phyloP scores from a whole-genome alignment of 2,113 vertebrate genomes.

The Colaptes auratus region DNA sequence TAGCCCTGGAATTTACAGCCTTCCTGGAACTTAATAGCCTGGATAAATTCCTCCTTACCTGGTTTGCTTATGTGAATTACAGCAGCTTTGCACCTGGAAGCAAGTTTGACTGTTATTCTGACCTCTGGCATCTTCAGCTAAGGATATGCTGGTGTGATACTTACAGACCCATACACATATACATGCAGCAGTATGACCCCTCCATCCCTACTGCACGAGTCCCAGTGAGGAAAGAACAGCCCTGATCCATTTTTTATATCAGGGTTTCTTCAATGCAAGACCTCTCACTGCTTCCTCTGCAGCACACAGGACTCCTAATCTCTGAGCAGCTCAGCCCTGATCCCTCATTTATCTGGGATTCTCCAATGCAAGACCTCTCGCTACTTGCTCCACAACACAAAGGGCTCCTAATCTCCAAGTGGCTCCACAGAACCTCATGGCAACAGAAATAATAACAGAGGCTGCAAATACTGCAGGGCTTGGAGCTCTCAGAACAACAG shows the following conservation, averaged over 20 bases:
- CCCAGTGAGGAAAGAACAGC: not conserved
- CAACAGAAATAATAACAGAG: not conserved
- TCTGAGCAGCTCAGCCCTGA: not conserved
- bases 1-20: slow-evolving; percentile 57
- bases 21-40: slow-evolving; percentile 55
- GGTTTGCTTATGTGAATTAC: slow-evolving; percentile 55
- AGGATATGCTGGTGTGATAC: not conserved
- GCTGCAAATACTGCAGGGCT: not conserved
- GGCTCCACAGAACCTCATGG: not conserved
- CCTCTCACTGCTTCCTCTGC: not conserved
- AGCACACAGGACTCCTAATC: not conserved
- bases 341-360: not conserved
- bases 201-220: not conserved
- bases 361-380: not conserved
- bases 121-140: not conserved
- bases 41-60: slow-evolving; percentile 58
- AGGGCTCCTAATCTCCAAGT: not conserved
- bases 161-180: no score
- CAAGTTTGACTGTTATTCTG: not conserved
- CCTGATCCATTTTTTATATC: not conserved
- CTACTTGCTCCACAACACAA: not conserved
- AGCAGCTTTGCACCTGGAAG: not conserved
- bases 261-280: not conserved
- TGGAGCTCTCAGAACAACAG: not conserved
- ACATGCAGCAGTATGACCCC: not conserved